Evolutionary conservation across 2,113 vertebrate genomes (phyloP), one percentile per base, ranked within the genome.

Genomic region (Cavia aperea): DNA sequence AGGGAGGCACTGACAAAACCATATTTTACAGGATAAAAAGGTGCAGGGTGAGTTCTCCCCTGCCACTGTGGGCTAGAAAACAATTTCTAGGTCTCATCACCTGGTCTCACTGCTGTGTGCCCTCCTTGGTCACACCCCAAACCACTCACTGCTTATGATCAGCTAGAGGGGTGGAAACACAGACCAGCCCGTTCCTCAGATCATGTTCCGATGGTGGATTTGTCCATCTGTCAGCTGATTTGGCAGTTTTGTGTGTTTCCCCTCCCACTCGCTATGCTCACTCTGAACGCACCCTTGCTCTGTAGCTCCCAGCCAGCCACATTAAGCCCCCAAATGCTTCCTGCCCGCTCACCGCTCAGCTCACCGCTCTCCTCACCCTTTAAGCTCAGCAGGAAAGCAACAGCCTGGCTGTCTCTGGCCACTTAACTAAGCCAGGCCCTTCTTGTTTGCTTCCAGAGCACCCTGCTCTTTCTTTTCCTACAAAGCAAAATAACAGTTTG

Each of bases 281-380:
- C 51, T 63, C 72, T 21, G 58, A 66, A 26, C 9, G 9, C 7
- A 26, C 11, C 1, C 15, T 31, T 56, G 26, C 18, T 1, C 14
- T 21, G 9, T 0, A 9, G 24, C 0, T 0, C 66, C 75, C 60
- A 29, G 36, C 19, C 33, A 0, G 4, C 6, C 51, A 4, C 31
- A 10, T 43, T 83, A 21, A 49, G 5, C 66, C 73, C 31, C 31
- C 31, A 31, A 39, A 62, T 43, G 46, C 56, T 58, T 60, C 46
- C 36, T 21, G 14, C 39, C 62, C 7, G 10, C 49, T 91, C 56
- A 15, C 21, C 31, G 43, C 58, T 56, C 68, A 33, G 4, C 49
- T 79, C 4, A 12, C 21, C 4, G 15, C 21, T 31, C 46, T 7
- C 2, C 62, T 85, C 33, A 9, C 54, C 63, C 51, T 78, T 12